Evolutionary conservation across 2,797 vertebrate species (phyloP), one percentile per base, ranked within the genome.

Genomic region (Falco biarmicus): DNA sequence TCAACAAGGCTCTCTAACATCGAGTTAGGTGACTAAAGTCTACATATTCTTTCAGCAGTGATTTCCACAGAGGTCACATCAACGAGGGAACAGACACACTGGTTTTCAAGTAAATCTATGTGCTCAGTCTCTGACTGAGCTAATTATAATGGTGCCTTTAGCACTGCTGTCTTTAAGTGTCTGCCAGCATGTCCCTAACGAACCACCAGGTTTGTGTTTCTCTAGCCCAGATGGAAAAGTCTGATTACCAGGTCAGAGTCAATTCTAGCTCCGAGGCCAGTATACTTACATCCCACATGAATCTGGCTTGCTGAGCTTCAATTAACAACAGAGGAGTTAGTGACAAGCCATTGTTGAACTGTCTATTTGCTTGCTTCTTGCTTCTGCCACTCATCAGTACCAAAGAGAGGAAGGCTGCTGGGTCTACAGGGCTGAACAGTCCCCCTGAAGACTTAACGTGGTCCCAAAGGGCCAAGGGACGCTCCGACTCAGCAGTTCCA

Each of bases 121-220:
- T 93, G 77, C 86, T 91, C 60, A 39, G 84, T 41, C 90, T 89
- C 88, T 60, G 53, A 65, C 69, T 22, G 57, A 85, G 92, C 68
- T 95, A 91, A 95, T 95, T 94, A 94, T 39, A 89, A 84, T 8
- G 79, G 79, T 69, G 82, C 84, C 90, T 95, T 92, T 32, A 91
- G 76, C 65, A 57, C 3, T 22, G 3, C 61, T 90, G 65, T 29
- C 92, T 93, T 73, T 50, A 94, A 87, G 87, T 28, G 84, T 93
- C 89, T 93, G 90, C 94, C 94, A 94, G 90, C 61, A 25, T 1
- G 31, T 53, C 93, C 92, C 73, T 87, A 87, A 92, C 88, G 94
- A 95, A 93, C 93, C 92, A 93, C 68, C 77, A 87, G 82, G 54
- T 69, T 73, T 51, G 15, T 60, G 51, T 81, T 83, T 93, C 92